Conservation (phyloP, 2,113 vertebrate species). For the Hipposideros armiger region DNA sequence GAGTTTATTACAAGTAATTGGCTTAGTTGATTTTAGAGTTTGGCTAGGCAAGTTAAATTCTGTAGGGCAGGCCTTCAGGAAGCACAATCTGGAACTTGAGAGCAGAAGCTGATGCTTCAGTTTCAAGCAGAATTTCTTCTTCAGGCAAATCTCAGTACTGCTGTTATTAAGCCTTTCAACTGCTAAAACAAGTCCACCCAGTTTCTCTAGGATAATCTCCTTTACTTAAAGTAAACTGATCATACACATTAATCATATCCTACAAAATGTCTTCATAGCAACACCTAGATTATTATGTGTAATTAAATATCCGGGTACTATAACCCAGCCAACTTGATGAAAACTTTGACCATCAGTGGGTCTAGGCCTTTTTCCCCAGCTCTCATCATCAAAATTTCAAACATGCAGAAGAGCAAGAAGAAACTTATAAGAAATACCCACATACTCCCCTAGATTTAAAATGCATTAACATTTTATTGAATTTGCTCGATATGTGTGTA, state of each 20-base stretch:
- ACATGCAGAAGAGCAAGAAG: not conserved
- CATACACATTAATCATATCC: not conserved
- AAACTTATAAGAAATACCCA: not conserved
- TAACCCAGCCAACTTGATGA: not conserved
- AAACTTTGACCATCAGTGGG: not conserved
- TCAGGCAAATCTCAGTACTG: not conserved
- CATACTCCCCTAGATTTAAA: not conserved
- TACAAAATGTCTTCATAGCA: not conserved
- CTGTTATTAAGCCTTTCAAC: not conserved
- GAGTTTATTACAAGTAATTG: not conserved
- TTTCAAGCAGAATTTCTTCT: not conserved
- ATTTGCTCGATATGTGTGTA: not conserved
- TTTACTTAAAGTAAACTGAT: not conserved
- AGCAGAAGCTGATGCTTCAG: not conserved
- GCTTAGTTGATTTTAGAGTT: not conserved
- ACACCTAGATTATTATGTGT: not conserved
- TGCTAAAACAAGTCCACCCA: not conserved
- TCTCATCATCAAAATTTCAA: not conserved
- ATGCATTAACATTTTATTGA: not conserved
- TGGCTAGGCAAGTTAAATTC: not conserved
- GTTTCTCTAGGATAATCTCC: not conserved
- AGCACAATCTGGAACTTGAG: not conserved
- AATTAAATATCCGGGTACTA: not conserved
- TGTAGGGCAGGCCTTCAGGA: not conserved
- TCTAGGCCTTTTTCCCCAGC: fast-evolving